Percentiles rank a stretch among this genome's conserved stretches.
Conservation (phyloP, 1,140 invertebrate genomes). For the Drosophila sucinea region DNA sequence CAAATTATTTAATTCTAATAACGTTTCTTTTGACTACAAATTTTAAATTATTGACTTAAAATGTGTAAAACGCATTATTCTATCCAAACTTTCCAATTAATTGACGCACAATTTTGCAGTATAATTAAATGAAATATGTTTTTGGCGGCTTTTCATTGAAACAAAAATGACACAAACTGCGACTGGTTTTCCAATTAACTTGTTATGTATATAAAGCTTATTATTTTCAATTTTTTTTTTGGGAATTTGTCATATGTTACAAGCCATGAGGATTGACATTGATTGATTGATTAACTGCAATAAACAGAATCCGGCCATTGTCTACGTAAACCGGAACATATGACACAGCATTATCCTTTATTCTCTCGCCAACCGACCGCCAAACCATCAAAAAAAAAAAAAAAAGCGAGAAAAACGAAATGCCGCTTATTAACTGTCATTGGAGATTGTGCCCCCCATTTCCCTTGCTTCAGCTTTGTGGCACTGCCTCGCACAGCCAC, state of each 20-base stretch:
- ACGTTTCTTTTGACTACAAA: too few relatives aligned
- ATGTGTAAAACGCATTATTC: too few relatives aligned
- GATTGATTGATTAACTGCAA: constrained; percentile 14
- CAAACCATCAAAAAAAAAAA: constrained; percentile 5
- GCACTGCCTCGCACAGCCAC: constrained; percentile 1
- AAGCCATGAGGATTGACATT: constrained; percentile 1
- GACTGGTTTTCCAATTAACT: constrained; percentile 12
- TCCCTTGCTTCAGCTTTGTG: neutral
- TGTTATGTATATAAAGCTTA: neutral
- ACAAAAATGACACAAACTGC: neutral
- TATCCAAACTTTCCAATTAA: too few relatives aligned
- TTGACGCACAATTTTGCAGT: too few relatives aligned
- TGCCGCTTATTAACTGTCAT: constrained; percentile 45
- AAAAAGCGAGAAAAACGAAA: constrained; percentile 4
- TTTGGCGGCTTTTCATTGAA: neutral
- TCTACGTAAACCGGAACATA: constrained; percentile 5
- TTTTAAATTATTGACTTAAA: too few relatives aligned
- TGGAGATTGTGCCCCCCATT: neutral
- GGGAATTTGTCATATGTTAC: constrained; percentile 7
- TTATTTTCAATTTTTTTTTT: neutral
- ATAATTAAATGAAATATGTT: neutral
- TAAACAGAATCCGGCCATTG: constrained; percentile 8
- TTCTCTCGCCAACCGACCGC: neutral
- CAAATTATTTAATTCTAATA: too few relatives aligned
- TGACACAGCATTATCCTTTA: constrained; percentile 12